These are phyloP conservation scores for Semotilus atromaculatus DNA, from an alignment of 2,797 vertebrate genomes.

Conservation along the genomic window DNA sequence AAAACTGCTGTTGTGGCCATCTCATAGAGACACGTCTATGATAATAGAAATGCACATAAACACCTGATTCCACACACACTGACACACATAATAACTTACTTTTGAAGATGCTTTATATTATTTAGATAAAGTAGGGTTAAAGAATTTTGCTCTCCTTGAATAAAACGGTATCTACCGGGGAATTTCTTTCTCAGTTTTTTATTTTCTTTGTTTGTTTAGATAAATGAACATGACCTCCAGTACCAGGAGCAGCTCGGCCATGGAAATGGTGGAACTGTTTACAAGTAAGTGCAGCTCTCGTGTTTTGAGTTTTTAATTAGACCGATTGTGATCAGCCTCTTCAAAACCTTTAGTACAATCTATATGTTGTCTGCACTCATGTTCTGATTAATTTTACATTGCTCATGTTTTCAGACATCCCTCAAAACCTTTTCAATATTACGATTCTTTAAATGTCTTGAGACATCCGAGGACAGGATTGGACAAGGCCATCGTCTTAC, in stretches of 20 bases:
- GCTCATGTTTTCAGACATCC: constrained; percentile 18
- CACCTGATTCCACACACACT: not conserved
- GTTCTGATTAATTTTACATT: constrained; percentile 25
- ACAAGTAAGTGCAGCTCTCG: constrained; percentile 87
- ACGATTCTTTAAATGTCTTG: constrained; percentile 14
- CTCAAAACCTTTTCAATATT: constrained; percentile 16
- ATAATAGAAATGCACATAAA: not conserved
- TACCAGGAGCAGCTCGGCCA: constrained; percentile 98
- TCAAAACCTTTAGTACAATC: constrained; percentile 30
- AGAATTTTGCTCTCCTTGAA: not conserved
- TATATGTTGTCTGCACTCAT: not conserved
- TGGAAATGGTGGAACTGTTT: constrained; percentile 97
- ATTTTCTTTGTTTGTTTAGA: constrained; percentile 76
- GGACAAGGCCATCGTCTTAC: constrained; percentile 72
- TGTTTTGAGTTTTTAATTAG: constrained; percentile 55
- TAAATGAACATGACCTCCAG: constrained; percentile 97
- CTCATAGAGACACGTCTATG: not conserved
- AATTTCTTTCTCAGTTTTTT: constrained; percentile 49
- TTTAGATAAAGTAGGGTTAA: not conserved
- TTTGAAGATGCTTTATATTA: not conserved
- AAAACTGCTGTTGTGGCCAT: not conserved
- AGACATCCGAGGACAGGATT: constrained; percentile 61
- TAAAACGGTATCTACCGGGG: not conserved
- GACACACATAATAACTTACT: not conserved
- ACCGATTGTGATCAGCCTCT: constrained; percentile 36